These are phyloP conservation scores for Oryzaephilus surinamensis DNA, from an alignment of 1,140 invertebrate genomes.

Conservation along the genomic window DNA sequence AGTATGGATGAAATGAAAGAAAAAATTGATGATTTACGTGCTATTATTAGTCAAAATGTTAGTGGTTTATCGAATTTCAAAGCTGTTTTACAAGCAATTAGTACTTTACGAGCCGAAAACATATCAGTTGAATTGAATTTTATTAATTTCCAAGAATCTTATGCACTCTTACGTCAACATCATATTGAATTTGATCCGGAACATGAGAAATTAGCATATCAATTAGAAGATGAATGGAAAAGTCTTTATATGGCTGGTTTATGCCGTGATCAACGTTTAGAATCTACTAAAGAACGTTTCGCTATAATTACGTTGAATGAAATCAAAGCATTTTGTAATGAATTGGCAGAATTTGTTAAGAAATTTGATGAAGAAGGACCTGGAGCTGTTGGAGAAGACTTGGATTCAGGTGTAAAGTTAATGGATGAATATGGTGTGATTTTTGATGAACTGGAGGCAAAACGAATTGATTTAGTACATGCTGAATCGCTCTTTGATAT, in stretches of 20 bases:
- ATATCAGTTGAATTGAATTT: constrained; percentile 66
- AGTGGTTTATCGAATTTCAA: constrained; percentile 72
- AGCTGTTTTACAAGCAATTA: constrained; percentile 69
- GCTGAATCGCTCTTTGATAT: constrained; percentile 81
- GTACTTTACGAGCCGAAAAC: constrained; percentile 58
- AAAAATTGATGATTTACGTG: constrained; percentile 46
- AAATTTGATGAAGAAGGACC: constrained; percentile 67
- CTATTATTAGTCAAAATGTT: constrained; percentile 56
- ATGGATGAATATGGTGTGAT: constrained; percentile 61
- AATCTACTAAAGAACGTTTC: constrained; percentile 67
- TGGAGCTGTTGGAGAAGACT: constrained; percentile 59
- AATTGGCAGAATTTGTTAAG: constrained; percentile 56
- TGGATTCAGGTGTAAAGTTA: constrained; percentile 58
- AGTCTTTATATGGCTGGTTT: constrained; percentile 53
- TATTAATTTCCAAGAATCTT: constrained; percentile 51
- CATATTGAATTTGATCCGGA: constrained; percentile 36
- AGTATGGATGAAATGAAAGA: constrained; percentile 40
- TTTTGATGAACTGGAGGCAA: constrained; percentile 54
- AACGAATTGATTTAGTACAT: constrained; percentile 57
- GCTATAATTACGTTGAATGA: constrained; percentile 61
- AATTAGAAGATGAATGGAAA: constrained; percentile 56
- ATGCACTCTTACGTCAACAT: constrained; percentile 30
- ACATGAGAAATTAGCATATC: constrained; percentile 46
- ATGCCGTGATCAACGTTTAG: constrained; percentile 53
- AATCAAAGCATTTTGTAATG: constrained; percentile 57